phyloP scores from a whole-genome alignment of 2,113 vertebrate genomes.

The Budorcas taxicolor region DNA sequence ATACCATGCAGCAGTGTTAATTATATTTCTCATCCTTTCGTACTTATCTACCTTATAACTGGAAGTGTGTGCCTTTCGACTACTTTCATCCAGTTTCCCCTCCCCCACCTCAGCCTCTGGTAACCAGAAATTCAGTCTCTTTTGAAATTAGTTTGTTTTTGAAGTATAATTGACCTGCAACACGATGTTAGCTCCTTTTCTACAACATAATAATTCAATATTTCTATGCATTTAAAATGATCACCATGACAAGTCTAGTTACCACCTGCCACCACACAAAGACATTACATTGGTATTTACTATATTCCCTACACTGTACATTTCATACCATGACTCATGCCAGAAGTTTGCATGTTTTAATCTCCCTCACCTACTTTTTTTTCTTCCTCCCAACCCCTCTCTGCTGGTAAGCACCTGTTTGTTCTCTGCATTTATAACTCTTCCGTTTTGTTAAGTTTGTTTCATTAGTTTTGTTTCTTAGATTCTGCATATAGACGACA shows the following conservation, averaged over 20 bases:
- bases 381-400: neutral
- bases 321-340: neutral
- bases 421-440: neutral
- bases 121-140: neutral
- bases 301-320: neutral
- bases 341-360: neutral
- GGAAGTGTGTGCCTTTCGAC: neutral
- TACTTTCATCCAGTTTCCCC: neutral
- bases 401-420: neutral
- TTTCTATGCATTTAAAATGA: neutral
- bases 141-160: neutral
- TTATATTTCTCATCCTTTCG: too few species aligned
- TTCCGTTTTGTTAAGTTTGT: neutral
- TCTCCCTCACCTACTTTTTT: neutral
- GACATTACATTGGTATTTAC: too few species aligned
- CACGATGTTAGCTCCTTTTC: neutral
- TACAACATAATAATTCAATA: neutral
- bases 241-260: neutral
- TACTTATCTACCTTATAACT: neutral
- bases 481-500: neutral
- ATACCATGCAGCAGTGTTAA: neutral
- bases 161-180: neutral
- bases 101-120: neutral
- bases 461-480: neutral
- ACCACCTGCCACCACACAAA: neutral